Evolutionary conservation across 2,113 vertebrate genomes (phyloP).

Genomic region (Cebidichthys violaceus): DNA sequence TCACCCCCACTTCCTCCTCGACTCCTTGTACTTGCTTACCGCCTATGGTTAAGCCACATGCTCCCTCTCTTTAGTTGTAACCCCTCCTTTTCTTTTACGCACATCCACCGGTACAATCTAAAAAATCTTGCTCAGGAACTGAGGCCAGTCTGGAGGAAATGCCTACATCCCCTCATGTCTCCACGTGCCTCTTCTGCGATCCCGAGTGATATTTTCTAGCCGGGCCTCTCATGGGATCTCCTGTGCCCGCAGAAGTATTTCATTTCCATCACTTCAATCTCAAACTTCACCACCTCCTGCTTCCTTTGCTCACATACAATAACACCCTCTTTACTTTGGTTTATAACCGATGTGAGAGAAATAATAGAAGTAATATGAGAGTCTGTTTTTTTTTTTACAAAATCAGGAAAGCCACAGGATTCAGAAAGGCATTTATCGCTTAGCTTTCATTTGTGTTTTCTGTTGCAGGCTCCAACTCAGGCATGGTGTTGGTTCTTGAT

Average conservation of each 20-base stretch:
- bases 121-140: constrained; percentile 67
- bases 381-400: not conserved
- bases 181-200: constrained; percentile 65
- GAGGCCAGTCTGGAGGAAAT: constrained; percentile 73
- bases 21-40: constrained; percentile 56
- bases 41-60: constrained; percentile 43
- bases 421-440: constrained; percentile 5
- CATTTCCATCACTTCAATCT: constrained; percentile 52
- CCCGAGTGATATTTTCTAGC: constrained; percentile 53
- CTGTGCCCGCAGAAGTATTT: constrained; percentile 55
- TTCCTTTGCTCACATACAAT: constrained; percentile 18
- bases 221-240: constrained; percentile 17
- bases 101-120: constrained; percentile 61
- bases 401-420: not conserved
- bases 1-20: constrained; percentile 58
- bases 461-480: constrained; percentile 74
- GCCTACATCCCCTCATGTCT: constrained; percentile 70
- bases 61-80: constrained; percentile 20
- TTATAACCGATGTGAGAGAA: not conserved
- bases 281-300: constrained; percentile 17
- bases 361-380: not conserved
- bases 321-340: constrained; percentile 1
- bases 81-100: constrained; percentile 41
- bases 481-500: constrained; percentile 84
- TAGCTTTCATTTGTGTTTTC: constrained; percentile 26